Base-by-base conservation (phyloP, 2,113 vertebrate genomes). In the Ceyx margarethae region DNA sequence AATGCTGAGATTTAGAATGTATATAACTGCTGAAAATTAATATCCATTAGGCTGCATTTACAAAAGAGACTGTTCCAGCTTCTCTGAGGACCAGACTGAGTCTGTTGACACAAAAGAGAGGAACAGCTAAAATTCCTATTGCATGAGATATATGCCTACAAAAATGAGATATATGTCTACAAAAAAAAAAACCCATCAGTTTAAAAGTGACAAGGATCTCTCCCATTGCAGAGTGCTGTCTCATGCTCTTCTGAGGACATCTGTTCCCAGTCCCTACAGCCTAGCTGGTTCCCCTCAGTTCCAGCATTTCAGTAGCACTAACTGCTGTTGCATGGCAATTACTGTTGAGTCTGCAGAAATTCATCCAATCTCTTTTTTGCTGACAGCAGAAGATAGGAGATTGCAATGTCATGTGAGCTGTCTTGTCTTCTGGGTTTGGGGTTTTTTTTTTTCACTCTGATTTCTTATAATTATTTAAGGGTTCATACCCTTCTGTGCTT, bases 281-380 rank as follows among this genome's bases (percentile, higher is more conserved):
- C 60, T 76, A 83, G 72, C 2, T 77, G 78, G 75, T 87, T 95
- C 45, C 79, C 73, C 82, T 81, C 81, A 78, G 75, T 77, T 95
- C 61, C 91, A 94, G 81, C 42, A 87, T 74, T 87, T 89, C 79
- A 71, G 16, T 25, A 92, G 71, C 53, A 57, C 67, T 60, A 81
- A 73, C 61, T 74, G 89, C 79, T 93, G 85, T 91, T 2, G 17
- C 85, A 35, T 45, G 56, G 85, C 61, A 74, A 43, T 77, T 93
- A 64, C n/a, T 80, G 79, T 69, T 62, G 89, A 93, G 75, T 91
- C 51, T 83, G 96, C 89, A 95, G 85, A 85, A 93, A 92, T 83
- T 51, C 42, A 79, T 68, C 84, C 67, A 62, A 76, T 29, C 60
- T 71, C 64, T 78, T 95, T 95, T 91, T 77, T 93, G 92, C 81